These are phyloP conservation scores for Hyphantria cunea DNA, from an alignment of 1,140 invertebrate species.

Conservation along the genomic window DNA sequence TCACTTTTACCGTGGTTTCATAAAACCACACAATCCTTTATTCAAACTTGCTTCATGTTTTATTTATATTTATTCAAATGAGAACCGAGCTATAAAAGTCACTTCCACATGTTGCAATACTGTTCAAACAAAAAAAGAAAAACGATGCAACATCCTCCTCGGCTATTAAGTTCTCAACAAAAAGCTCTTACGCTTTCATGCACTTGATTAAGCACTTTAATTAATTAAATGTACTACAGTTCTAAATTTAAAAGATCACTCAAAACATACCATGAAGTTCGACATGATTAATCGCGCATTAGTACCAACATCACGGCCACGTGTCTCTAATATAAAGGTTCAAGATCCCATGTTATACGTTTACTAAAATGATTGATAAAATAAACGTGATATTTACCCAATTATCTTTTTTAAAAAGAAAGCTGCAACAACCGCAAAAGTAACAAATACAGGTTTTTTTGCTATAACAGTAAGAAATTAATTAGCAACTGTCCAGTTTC, in stretches of 20 bases:
- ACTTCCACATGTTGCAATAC: neutral
- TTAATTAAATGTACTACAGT: conserved; percentile 16
- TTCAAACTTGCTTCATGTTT: too few relatives aligned
- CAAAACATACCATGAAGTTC: conserved; percentile 19
- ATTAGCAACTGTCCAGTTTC: too few relatives aligned
- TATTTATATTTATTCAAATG: too few relatives aligned
- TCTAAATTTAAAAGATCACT: conserved; percentile 21
- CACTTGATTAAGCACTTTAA: conserved; percentile 9
- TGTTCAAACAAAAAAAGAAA: neutral
- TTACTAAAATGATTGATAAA: neutral
- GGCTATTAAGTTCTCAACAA: conserved; percentile 4
- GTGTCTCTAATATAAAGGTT: conserved; percentile 4
- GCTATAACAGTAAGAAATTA: too few relatives aligned
- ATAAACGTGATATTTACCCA: too few relatives aligned
- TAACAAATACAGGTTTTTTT: too few relatives aligned
- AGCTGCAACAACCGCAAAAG: too few relatives aligned
- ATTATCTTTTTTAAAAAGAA: too few relatives aligned
- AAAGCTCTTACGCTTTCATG: conserved; percentile 12
- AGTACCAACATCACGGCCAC: conserved; percentile 13
- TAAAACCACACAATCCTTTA: too few relatives aligned
- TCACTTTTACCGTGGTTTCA: too few relatives aligned
- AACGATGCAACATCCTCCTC: neutral
- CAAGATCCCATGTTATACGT: neutral
- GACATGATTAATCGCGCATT: conserved; percentile 16
- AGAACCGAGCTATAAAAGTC: neutral